These are phyloP conservation scores for Nephrotoma guestfalica DNA, from an alignment of 2,888 invertebrate genomes.

Conservation along the genomic window DNA sequence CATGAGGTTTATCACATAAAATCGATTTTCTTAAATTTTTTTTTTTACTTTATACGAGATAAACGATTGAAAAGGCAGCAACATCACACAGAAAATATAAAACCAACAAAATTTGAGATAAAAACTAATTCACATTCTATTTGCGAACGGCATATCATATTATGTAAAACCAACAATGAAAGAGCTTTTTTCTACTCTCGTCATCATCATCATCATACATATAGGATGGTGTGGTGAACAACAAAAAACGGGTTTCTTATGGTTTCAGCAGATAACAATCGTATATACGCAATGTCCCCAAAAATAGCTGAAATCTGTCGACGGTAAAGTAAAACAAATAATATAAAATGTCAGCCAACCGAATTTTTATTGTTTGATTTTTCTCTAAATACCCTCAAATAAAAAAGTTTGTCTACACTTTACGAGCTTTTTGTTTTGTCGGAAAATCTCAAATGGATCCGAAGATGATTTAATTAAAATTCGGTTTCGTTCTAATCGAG, in stretches of 20 bases:
- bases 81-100: background rate
- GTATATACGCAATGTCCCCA: background rate
- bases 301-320: background rate
- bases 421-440: background rate
- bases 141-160: background rate
- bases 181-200: background rate
- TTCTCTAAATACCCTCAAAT: too few relatives aligned
- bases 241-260: background rate
- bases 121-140: background rate
- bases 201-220: background rate
- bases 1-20: background rate
- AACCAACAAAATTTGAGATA: background rate
- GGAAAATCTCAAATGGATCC: background rate
- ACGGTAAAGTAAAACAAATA: background rate
- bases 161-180: background rate
- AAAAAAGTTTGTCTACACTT: background rate
- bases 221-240: background rate
- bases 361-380: background rate
- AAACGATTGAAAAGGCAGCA: background rate
- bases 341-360: background rate
- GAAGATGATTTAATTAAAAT: too few relatives aligned
- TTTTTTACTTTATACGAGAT: background rate
- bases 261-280: background rate
- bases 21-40: background rate
- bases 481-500: too few relatives aligned